phyloP scores from a whole-genome alignment of 2,797 vertebrate genomes.

The Capromys pilorides region DNA sequence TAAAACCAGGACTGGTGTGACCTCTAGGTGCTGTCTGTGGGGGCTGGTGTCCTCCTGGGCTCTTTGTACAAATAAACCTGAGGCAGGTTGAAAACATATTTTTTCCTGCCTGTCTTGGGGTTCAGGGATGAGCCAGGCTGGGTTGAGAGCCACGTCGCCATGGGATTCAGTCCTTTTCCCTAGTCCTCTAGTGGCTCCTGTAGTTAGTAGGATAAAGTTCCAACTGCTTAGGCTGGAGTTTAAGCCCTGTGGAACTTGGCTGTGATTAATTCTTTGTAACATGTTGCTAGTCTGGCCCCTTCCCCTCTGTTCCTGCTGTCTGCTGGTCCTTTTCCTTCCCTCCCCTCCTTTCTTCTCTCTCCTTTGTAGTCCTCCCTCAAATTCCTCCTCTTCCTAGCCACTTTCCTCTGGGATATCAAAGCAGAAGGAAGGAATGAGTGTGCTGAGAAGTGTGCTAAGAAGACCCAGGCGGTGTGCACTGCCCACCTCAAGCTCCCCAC shows the following conservation, averaged over 20 bases:
- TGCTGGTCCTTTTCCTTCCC: background rate
- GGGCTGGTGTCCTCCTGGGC: too few species aligned
- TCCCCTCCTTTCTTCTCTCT: background rate
- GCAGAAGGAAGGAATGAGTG: background rate
- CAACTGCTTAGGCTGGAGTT: slow-evolving; percentile 51
- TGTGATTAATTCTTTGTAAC: background rate
- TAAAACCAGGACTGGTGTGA: too few species aligned
- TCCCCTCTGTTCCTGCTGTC: background rate
- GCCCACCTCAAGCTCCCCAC: background rate
- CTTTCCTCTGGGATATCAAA: background rate
- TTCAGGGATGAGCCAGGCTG: slow-evolving; percentile 27
- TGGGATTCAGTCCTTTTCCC: background rate
- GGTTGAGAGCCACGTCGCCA: background rate
- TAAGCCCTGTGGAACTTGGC: slow-evolving; percentile 34
- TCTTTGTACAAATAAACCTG: too few species aligned
- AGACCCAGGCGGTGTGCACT: background rate
- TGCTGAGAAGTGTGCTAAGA: background rate
- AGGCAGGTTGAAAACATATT: too few species aligned
- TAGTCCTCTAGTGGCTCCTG: background rate
- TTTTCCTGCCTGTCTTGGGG: slow-evolving; percentile 36
- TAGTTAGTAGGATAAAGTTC: slow-evolving; percentile 68
- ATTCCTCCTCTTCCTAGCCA: background rate
- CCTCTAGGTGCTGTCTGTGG: too few species aligned
- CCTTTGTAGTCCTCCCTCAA: background rate
- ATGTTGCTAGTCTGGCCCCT: background rate